Percentiles rank a stretch among this genome's conserved stretches.
These are phyloP conservation scores for Dyspetes luteomarginatus DNA, from an alignment of 2,888 invertebrate genomes.

Conservation along the genomic window DNA sequence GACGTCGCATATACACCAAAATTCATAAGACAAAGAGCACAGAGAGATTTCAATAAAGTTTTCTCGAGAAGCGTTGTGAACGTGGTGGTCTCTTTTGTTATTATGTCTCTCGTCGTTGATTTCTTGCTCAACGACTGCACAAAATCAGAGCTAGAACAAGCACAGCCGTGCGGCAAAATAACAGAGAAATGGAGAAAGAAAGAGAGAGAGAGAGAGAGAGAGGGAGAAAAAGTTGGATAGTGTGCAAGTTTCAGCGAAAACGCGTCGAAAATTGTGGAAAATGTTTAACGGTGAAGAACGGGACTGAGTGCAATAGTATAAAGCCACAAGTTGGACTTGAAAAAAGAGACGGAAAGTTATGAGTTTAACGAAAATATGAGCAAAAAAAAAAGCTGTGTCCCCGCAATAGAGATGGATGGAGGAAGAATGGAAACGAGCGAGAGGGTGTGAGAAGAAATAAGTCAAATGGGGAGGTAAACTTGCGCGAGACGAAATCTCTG, in stretches of 20 bases:
- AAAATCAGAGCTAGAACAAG: background rate
- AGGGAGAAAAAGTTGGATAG: background rate
- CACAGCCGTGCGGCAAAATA: background rate
- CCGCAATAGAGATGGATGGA: slow-evolving; percentile 12
- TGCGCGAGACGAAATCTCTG: slow-evolving; percentile 6
- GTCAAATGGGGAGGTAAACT: slow-evolving; percentile 16
- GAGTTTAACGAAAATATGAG: background rate
- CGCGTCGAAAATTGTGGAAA: slow-evolving; percentile 48
- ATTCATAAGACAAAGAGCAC: slow-evolving; percentile 33
- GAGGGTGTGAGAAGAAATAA: slow-evolving; percentile 19
- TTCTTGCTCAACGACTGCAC: slow-evolving; percentile 27
- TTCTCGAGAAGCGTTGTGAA: slow-evolving; percentile 32
- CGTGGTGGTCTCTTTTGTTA: slow-evolving; percentile 18
- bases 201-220: background rate
- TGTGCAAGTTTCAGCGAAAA: background rate
- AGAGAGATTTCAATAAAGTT: slow-evolving; percentile 23
- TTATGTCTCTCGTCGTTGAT: background rate
- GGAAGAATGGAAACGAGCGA: background rate
- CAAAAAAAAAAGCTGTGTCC: background rate
- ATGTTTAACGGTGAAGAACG: slow-evolving; percentile 54
- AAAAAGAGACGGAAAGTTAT: slow-evolving; percentile 8
- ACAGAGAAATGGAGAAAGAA: background rate
- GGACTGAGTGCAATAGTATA: slow-evolving; percentile 16
- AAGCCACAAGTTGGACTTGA: slow-evolving; percentile 12
- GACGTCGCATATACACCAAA: background rate